phyloP scores from a whole-genome alignment of 2,888 invertebrate species.

The Eubasilissa splendida region DNA sequence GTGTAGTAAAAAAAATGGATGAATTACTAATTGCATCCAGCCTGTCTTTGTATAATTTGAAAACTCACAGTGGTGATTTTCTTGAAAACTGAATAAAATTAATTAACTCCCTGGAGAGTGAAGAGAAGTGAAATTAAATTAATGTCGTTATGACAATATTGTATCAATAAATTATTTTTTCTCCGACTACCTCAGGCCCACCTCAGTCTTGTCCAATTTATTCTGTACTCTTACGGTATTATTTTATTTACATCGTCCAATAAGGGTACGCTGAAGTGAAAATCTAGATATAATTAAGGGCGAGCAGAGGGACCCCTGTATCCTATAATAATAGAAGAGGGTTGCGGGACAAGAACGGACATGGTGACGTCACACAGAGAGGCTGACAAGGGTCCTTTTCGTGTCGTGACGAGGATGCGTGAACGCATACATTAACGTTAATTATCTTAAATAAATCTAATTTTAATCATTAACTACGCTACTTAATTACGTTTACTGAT shows the following conservation, averaged over 20 bases:
- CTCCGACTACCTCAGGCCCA: too few relatives aligned
- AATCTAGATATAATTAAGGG: constrained; percentile 47
- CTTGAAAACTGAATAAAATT: too few relatives aligned
- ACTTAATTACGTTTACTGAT: too few relatives aligned
- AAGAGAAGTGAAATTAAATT: too few relatives aligned
- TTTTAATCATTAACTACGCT: constrained; percentile 6
- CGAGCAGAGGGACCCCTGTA: constrained; percentile 32
- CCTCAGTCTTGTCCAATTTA: neutral
- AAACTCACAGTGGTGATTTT: too few relatives aligned
- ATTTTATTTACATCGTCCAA: constrained; percentile 12
- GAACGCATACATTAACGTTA: constrained; percentile 48
- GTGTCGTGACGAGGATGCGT: constrained; percentile 52
- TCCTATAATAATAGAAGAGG: constrained; percentile 42
- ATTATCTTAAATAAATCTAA: constrained; percentile 18
- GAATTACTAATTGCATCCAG: too few relatives aligned
- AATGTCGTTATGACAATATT: too few relatives aligned
- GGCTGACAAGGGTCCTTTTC: constrained; percentile 54
- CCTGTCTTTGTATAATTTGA: too few relatives aligned
- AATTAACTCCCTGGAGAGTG: too few relatives aligned
- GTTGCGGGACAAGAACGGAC: constrained; percentile 20
- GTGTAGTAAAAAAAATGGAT: too few relatives aligned
- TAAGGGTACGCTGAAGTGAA: constrained; percentile 31
- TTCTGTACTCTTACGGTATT: neutral
- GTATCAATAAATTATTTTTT: too few relatives aligned
- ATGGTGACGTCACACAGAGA: constrained; percentile 36